Base-by-base conservation (phyloP, 2,113 vertebrate genomes). In the Poecilia latipinna region DNA sequence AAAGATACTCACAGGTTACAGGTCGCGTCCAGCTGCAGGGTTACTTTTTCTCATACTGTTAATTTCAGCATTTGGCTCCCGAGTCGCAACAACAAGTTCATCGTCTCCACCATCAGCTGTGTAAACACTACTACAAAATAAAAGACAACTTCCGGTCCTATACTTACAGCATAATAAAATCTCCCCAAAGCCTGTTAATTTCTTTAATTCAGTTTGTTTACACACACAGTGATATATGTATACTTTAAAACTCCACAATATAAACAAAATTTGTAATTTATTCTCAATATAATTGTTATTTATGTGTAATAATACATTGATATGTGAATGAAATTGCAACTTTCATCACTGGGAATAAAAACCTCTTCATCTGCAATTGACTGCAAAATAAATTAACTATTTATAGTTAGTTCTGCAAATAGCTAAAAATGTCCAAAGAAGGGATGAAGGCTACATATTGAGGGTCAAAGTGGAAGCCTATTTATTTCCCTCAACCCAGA, bases 351-450 rank as follows among this genome's bases (percentile, higher is more conserved):
- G 68, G 96, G 97, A 61, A 98, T 93, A 72, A 97, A 97, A 24
- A 97, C 95, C 92, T 98, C 97, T 90, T 96, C 95, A 78, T 96
- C 95, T 91, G 95, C 96, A 86, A 98, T 90, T 29, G 96, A 97
- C 97, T 98, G 86, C 90, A 87, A 62, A 65, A 83, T 51, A 75
- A 78, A 3, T 29, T 29, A 29, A 29, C 29, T 29, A 29, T 29
- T 24, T 8, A 44, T 3, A 44, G 7, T 19, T 54, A 8, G 22
- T 17, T 24, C 48, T 54, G 19, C 51, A 54, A 19, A 19, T 24
- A 24, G 22, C 11, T n/a, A n/a, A 57, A 48, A 48, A 3, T 19
- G 44, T 48, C 19, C 5, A 2, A 48, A 48, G 51, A 22, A 57
- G 22, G 8, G 22, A 22, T 6, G 51, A 11, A 57, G 51, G 22